Evolutionary conservation across 2,797 vertebrate genomes (phyloP), one percentile per base, ranked within the genome.

Genomic region (Rhinoraja longicauda): DNA sequence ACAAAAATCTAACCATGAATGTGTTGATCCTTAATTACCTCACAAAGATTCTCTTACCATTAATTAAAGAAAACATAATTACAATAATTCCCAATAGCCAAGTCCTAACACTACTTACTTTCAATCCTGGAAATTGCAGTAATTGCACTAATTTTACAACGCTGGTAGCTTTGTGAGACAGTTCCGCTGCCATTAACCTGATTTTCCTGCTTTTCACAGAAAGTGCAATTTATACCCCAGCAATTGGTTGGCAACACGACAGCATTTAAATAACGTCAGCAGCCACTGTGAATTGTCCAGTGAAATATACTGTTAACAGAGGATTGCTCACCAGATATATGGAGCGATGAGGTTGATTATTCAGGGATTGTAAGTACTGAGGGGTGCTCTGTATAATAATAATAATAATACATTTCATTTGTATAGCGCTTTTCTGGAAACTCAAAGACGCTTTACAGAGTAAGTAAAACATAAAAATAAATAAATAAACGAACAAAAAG

Each of bases 61-160:
- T 88, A 88, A 88, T 88, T 88, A 88, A 32, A 17, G n/a, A 88
- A 82, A n/a, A 21, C 64, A 19, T 62, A 88, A 88, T 88, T 88
- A 88, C 62, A 88, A 88, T 88, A 67, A 88, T 67, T 67, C 84
- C 84, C 84, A 67, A 88, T 32, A 36, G 84, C 62, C 62, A 88
- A 36, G n/a, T 67, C 17, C n/a, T 67, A 88, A 67, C n/a, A 88
- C n/a, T 17, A 67, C 19, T 84, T 67, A 88, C 10, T 36, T 88
- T 88, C 64, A 67, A 67, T 36, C 59, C 17, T 67, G 59, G n/a
- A 88, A 67, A 24, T 45, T 67, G 59, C 59, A 19, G 62, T 67
- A 67, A 88, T 88, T 88, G 62, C n/a, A 67, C n/a, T 21, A 67
- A 67, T 1, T 21, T 24, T 67, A 19, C 62, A 88, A 36, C 36